phyloP scores from a whole-genome alignment of 2,113 vertebrate species.

The Charadrius vociferus region DNA sequence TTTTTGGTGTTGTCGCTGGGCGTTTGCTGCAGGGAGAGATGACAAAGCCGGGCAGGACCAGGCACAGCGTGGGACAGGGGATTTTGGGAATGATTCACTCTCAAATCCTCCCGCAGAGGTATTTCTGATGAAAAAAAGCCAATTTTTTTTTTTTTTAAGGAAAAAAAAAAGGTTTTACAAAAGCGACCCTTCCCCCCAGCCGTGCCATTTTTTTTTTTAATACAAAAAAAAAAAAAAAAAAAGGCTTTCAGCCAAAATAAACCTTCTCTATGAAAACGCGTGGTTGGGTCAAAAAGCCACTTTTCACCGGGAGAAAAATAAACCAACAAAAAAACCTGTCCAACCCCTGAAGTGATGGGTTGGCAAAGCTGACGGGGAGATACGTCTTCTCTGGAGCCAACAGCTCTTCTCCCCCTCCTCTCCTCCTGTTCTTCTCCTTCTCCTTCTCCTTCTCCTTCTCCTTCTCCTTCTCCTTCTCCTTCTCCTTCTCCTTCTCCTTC shows the following conservation, averaged over 20 bases:
- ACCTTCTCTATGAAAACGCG: not conserved
- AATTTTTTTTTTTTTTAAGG: not conserved
- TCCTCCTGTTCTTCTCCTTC: not conserved
- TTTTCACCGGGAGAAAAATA: not conserved
- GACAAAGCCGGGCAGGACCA: conserved; percentile 14
- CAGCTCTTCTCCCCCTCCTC: not conserved
- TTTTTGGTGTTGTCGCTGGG: not conserved
- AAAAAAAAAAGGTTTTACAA: not conserved
- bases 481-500: not conserved
- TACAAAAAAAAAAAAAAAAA: not conserved
- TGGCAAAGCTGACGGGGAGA: not conserved
- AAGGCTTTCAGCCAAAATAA: not conserved
- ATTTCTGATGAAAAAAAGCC: not conserved
- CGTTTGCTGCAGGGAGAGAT: not conserved
- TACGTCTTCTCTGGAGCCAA: not conserved
- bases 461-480: not conserved
- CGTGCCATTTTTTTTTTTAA: not conserved
- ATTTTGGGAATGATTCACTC: conserved; percentile 15
- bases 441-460: too few species aligned
- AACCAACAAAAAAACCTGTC: not conserved
- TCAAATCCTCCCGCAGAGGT: not conserved
- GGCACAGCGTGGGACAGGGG: not conserved
- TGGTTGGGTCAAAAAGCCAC: not conserved
- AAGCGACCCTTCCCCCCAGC: not conserved
- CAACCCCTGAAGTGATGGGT: not conserved